phyloP scores from a whole-genome alignment of 2,888 invertebrate genomes.

The Zaprionus bogoriensis region DNA sequence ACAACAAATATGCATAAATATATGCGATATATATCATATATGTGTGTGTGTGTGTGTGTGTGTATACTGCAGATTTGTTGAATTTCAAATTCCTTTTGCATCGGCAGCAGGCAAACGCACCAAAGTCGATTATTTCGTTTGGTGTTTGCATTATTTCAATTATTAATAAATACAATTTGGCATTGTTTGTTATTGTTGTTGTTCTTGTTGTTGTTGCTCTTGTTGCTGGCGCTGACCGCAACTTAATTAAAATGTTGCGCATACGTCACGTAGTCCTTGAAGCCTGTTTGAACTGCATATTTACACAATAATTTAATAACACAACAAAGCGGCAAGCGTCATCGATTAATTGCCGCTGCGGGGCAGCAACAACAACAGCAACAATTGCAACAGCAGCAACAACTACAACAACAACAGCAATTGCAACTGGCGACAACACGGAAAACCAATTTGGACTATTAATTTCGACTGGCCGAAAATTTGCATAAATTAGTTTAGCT shows the following conservation, averaged over 20 bases:
- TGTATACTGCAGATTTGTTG: neutral
- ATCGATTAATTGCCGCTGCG: slow-evolving; percentile 51
- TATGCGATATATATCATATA: no score
- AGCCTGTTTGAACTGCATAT: slow-evolving; percentile 27
- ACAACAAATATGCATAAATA: neutral
- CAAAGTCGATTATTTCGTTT: slow-evolving; percentile 35
- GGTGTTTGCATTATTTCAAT: slow-evolving; percentile 57
- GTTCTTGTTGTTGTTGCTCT: slow-evolving; percentile 28
- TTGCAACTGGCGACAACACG: slow-evolving; percentile 24
- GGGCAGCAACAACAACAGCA: slow-evolving; percentile 22
- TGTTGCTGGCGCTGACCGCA: slow-evolving; percentile 54
- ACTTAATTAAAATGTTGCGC: slow-evolving; percentile 74
- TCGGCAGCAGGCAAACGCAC: slow-evolving; percentile 18
- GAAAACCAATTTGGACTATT: slow-evolving; percentile 50
- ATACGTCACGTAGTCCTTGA: slow-evolving; percentile 41
- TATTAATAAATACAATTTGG: slow-evolving; percentile 62
- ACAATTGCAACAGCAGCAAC: slow-evolving; percentile 29
- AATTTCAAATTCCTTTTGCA: slow-evolving; percentile 31
- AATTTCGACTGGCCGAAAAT: slow-evolving; percentile 52
- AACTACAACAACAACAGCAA: slow-evolving; percentile 19
- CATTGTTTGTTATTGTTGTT: slow-evolving; percentile 26
- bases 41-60: neutral
- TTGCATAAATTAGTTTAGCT: slow-evolving; percentile 59
- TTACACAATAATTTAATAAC: slow-evolving; percentile 42
- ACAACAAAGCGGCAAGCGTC: slow-evolving; percentile 26